These are phyloP conservation scores for Cossypha dichroa DNA, from an alignment of 2,797 vertebrate genomes.

Conservation along the genomic window DNA sequence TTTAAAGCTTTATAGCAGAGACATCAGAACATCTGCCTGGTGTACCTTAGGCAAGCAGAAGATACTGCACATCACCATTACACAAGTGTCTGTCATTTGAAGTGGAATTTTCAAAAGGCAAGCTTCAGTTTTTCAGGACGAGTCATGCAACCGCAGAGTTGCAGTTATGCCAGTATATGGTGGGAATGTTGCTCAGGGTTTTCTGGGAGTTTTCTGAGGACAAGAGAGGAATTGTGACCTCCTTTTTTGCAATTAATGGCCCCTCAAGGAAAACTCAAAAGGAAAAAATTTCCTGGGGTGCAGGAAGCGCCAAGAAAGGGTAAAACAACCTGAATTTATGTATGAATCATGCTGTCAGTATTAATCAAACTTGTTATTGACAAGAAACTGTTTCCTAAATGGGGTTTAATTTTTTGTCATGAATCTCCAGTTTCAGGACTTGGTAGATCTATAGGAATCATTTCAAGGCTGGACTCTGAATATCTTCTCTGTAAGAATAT, in stretches of 20 bases:
- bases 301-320: accelerated
- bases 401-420: background rate
- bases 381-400: background rate
- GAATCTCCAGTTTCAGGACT: background rate
- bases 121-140: background rate
- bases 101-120: conserved; percentile 49
- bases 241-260: background rate
- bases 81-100: conserved; percentile 22
- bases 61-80: background rate
- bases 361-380: background rate
- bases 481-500: background rate
- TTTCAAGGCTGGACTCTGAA: background rate
- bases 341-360: background rate
- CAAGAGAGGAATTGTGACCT: background rate
- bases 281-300: background rate
- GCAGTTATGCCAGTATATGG: background rate
- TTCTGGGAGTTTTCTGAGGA: background rate
- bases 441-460: background rate
- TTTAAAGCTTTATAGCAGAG: background rate
- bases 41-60: conserved; percentile 25
- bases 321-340: background rate
- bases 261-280: background rate
- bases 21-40: background rate
- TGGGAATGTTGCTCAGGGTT: background rate
- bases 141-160: background rate